Evolutionary conservation across 2,113 vertebrate genomes (phyloP).

Genomic region (Lagopus muta): DNA sequence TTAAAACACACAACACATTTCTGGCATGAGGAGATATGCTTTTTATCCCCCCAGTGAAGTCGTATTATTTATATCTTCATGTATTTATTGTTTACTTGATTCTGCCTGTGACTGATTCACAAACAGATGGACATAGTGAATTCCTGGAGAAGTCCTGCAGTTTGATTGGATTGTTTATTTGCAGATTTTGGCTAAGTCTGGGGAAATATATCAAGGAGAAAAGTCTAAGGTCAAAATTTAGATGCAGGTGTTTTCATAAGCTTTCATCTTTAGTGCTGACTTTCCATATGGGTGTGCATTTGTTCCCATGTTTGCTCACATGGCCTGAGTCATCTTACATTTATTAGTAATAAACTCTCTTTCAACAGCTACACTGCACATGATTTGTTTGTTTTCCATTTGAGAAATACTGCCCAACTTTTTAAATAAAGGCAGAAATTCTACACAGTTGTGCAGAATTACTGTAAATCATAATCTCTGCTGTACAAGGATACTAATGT

Average conservation of each 20-base stretch:
- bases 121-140: slow-evolving; percentile 68
- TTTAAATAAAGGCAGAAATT: neutral
- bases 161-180: slow-evolving; percentile 60
- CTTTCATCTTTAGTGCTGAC: slow-evolving; percentile 2
- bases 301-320: slow-evolving; percentile 26
- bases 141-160: slow-evolving; percentile 63
- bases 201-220: slow-evolving; percentile 59
- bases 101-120: slow-evolving; percentile 50
- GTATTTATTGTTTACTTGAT: slow-evolving; percentile 59
- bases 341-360: slow-evolving; percentile 35
- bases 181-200: slow-evolving; percentile 54
- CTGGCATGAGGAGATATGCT: neutral
- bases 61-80: slow-evolving; percentile 53
- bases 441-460: neutral
- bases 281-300: slow-evolving; percentile 52
- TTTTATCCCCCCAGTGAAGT: neutral
- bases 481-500: neutral
- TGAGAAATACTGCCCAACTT: neutral
- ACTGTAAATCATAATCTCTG: neutral
- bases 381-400: neutral
- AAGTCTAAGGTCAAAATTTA: slow-evolving; percentile 60
- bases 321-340: neutral
- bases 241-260: slow-evolving; percentile 65
- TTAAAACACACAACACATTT: neutral
- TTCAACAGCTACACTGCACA: neutral